Conservation (phyloP, 2,113 vertebrate genomes). For the Amazona guildingii region DNA sequence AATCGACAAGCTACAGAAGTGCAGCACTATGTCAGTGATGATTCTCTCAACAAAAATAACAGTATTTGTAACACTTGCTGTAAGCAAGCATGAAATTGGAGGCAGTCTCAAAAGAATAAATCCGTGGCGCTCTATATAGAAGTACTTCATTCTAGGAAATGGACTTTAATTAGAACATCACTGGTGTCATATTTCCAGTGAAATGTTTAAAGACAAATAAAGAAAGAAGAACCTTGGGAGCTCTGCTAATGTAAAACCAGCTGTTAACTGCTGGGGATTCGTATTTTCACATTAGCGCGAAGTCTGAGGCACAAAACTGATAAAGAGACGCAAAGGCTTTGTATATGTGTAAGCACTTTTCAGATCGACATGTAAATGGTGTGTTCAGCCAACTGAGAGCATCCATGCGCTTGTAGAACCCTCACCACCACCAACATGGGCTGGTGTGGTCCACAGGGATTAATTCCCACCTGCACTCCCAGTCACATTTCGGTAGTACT, state of each 20-base stretch:
- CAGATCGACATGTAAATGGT: background rate
- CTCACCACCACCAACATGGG: background rate
- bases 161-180: conserved; percentile 71
- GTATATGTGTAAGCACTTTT: background rate
- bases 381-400: rapidly evolving
- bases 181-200: conserved; percentile 69
- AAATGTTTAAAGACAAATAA: conserved; percentile 67
- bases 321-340: conserved; percentile 44
- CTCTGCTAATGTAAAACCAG: conserved; percentile 3
- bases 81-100: conserved; percentile 53
- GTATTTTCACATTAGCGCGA: conserved; percentile 58
- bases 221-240: conserved; percentile 50
- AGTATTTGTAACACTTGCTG: conserved; percentile 13
- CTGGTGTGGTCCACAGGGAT: background rate
- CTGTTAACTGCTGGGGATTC: conserved; percentile 69
- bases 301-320: conserved; percentile 43
- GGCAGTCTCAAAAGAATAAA: background rate
- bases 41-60: conserved; percentile 48
- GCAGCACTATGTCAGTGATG: background rate
- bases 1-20: conserved; percentile 14
- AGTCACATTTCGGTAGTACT: background rate
- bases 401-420: background rate
- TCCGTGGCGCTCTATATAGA: background rate
- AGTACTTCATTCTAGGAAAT: conserved; percentile 50
- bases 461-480: background rate